Evolutionary conservation across 2,113 vertebrate species (phyloP).

Genomic region (Antechinus flavipes): DNA sequence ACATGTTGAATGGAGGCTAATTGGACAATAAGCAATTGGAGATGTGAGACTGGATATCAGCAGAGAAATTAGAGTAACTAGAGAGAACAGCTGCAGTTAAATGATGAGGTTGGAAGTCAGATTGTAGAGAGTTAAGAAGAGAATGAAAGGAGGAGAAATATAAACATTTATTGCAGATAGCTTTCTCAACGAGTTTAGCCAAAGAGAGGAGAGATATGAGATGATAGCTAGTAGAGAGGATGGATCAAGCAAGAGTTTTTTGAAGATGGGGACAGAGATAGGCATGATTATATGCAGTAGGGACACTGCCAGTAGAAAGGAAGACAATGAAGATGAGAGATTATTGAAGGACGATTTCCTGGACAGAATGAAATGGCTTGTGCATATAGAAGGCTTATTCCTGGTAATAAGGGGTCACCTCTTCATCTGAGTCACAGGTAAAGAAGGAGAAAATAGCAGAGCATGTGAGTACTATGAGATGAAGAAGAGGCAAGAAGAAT

Average conservation of each 20-base stretch:
- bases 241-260: not conserved
- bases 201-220: not conserved
- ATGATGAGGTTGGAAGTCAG: not conserved
- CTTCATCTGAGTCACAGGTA: not conserved
- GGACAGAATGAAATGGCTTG: not conserved
- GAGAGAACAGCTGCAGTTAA: not conserved
- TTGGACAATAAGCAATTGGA: not conserved
- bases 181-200: not conserved
- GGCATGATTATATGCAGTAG: not conserved
- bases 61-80: not conserved
- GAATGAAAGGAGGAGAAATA: not conserved
- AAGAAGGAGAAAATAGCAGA: not conserved
- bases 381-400: not conserved
- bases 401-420: not conserved
- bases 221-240: not conserved
- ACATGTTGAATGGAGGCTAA: not conserved
- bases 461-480: not conserved
- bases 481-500: not conserved
- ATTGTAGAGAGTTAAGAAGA: not conserved
- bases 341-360: not conserved
- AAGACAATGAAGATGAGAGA: not conserved
- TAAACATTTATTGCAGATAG: not conserved
- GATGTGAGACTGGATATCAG: not conserved
- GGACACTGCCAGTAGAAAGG: not conserved
- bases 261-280: not conserved